Evolutionary conservation across 2,797 vertebrate genomes (phyloP), one percentile per base, ranked within the genome.

Genomic region (Coregonus ussuriensis): DNA sequence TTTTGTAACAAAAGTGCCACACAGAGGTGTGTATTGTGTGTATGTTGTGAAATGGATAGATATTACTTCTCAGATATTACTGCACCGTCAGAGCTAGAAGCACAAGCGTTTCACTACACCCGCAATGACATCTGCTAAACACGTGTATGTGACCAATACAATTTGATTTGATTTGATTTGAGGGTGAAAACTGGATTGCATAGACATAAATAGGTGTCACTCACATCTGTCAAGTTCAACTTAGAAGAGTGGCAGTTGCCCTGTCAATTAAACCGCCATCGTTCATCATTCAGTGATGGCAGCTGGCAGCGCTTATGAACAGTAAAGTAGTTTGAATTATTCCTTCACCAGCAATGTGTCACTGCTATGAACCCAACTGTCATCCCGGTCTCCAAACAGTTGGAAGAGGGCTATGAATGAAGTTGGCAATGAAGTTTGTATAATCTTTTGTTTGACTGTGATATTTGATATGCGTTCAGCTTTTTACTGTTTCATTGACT

Each of bases 171-270:
- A 25, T 25, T 25, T 25, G 25, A 25, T 25, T 25, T 25, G 25
- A 25, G 74, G 51, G 7, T 75, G 33, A 51, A 70, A 75, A 75
- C 25, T 67, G 56, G 74, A 33, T 75, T 31, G 29, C 37, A 68
- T 3, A 15, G 56, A 69, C 63, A 69, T 31, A 56, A 15, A 29
- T 54, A 7, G 21, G 18, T 5, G 6, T 68, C 21, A 21, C 35
- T 47, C n/a, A 66, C 51, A 33, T 65, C 74, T 74, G 62, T 66
- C 62, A 41, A 47, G 9, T 63, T 47, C 41, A 47, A 47, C 0
- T 13, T 47, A 47, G 52, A 37, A 53, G 68, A 72, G 31, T 41
- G n/a, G 6, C 71, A 75, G 74, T n/a, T 31, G 31, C 62, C n/a
- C 41, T 16, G 54, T 74, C 76, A 47, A 54, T 52, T 75, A 68